Evolutionary conservation across 1,140 invertebrate genomes (phyloP).

Genomic region (Bombus affinis): DNA sequence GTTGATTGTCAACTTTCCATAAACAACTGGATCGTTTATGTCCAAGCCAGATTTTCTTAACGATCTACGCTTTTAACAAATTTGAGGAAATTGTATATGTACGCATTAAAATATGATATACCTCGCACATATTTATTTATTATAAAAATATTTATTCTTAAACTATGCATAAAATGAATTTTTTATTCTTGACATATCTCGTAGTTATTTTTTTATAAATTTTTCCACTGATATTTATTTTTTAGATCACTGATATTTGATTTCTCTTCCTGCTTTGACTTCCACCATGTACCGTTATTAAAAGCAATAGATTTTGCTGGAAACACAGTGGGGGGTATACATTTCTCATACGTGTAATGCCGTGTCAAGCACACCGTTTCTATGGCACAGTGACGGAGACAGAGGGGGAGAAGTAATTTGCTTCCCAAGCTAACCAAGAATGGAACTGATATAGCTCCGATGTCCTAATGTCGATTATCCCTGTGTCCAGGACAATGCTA

Average conservation of each 20-base stretch:
- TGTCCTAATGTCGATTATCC: slow-evolving; percentile 11
- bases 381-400: background rate
- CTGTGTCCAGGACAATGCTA: slow-evolving; percentile 18
- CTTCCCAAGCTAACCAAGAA: slow-evolving; percentile 24
- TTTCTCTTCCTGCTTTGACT: background rate
- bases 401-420: slow-evolving; percentile 28
- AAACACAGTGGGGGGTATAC: background rate
- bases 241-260: no score
- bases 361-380: background rate
- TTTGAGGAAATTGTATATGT: no score
- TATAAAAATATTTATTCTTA: no score
- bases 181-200: no score
- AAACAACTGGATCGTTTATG: background rate
- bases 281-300: background rate
- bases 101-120: no score
- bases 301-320: background rate
- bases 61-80: background rate
- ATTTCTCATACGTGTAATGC: background rate
- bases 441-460: slow-evolving; percentile 20
- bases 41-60: background rate
- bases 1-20: background rate
- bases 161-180: no score
- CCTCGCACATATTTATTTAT: no score
- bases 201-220: no score
- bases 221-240: background rate